Evolutionary conservation across 2,888 invertebrate species (phyloP).

Genomic region (Thymelicus lineola): DNA sequence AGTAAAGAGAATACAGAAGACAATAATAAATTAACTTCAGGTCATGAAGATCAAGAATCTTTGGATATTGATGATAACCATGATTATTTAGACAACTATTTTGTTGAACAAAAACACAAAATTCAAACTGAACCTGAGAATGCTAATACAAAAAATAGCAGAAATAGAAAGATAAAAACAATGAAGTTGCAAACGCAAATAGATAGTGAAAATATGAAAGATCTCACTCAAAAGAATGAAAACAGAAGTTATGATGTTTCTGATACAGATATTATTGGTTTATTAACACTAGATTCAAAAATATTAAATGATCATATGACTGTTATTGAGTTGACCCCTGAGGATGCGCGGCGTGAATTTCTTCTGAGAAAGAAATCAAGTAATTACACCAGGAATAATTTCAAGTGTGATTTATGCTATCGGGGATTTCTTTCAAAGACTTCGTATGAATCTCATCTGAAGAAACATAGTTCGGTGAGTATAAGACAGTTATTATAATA

Average conservation of each 20-base stretch:
- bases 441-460: constrained; percentile 56
- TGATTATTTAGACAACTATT: not conserved
- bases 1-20: not conserved
- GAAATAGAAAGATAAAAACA: not conserved
- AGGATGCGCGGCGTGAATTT: constrained; percentile 55
- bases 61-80: not conserved
- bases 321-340: constrained; percentile 50
- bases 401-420: constrained; percentile 57
- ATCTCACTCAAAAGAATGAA: not conserved
- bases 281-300: not conserved
- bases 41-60: not conserved
- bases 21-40: not conserved
- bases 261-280: not conserved
- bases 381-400: constrained; percentile 54
- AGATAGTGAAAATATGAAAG: not conserved
- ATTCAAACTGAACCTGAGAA: not conserved
- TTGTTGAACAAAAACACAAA: not conserved
- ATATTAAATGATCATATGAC: constrained; percentile 52
- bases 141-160: not conserved
- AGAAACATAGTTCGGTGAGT: constrained; percentile 55
- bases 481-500: constrained; percentile 13
- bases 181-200: not conserved
- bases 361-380: constrained; percentile 54
- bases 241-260: not conserved
- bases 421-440: constrained; percentile 53